phyloP scores from a whole-genome alignment of 2,888 invertebrate genomes.

The Dromius quadrimaculatus region DNA sequence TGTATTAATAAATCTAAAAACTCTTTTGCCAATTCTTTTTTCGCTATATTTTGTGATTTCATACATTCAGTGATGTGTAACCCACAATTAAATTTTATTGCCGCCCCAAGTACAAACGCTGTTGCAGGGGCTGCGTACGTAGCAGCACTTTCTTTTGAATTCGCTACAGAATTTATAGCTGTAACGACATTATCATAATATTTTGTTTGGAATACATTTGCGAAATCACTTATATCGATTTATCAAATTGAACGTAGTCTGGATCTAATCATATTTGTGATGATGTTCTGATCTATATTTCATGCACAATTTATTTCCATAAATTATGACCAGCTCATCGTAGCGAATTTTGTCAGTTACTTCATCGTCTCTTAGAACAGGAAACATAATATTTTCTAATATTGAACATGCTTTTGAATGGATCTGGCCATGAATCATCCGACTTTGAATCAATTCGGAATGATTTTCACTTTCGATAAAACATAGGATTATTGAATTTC shows the following conservation, averaged over 20 bases:
- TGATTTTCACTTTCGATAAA: too few species aligned
- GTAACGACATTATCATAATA: neutral
- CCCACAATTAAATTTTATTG: neutral
- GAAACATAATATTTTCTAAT: constrained; percentile 52
- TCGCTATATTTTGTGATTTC: neutral
- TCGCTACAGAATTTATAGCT: constrained; percentile 6
- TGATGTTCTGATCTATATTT: constrained; percentile 47
- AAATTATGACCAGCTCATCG: constrained; percentile 37
- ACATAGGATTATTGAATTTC: too few species aligned
- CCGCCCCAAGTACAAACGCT: neutral
- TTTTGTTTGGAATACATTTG: neutral
- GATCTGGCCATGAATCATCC: constrained; percentile 52
- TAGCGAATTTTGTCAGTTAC: constrained; percentile 45
- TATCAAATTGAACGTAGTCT: constrained; percentile 53
- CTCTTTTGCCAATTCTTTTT: neutral
- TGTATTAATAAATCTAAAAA: neutral
- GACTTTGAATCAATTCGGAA: constrained; percentile 52
- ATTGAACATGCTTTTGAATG: constrained; percentile 48
- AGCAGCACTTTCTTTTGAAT: neutral
- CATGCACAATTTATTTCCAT: constrained; percentile 48
- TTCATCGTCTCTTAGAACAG: constrained; percentile 54
- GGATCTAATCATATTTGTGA: constrained; percentile 50
- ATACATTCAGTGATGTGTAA: neutral
- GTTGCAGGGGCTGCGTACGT: neutral
- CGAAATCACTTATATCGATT: neutral